Evolutionary conservation across 2,113 vertebrate genomes (phyloP).

Genomic region (Paracanthobrama guichenoti): DNA sequence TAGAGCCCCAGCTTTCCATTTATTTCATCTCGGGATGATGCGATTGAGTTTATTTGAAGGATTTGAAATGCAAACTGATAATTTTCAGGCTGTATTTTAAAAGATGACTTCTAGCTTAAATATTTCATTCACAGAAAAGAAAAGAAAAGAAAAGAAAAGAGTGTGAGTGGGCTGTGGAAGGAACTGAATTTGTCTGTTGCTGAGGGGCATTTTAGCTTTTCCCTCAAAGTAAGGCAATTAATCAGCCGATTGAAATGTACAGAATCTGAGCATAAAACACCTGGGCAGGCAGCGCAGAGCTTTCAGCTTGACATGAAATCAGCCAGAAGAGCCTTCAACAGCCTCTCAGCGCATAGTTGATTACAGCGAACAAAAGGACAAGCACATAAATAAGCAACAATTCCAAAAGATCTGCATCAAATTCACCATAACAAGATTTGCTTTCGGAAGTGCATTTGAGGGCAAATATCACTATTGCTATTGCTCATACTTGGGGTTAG

Average conservation of each 20-base stretch:
- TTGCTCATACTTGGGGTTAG: not conserved
- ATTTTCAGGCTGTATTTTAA: constrained; percentile 12
- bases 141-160: no score
- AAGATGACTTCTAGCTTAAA: not conserved
- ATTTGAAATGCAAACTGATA: not conserved
- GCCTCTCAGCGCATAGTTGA: not conserved
- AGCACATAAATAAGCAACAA: constrained; percentile 13
- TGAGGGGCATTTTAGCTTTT: constrained; percentile 53
- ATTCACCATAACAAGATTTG: not conserved
- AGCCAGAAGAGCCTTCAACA: constrained; percentile 30
- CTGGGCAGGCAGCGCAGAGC: constrained; percentile 55
- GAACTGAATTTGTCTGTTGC: constrained; percentile 31
- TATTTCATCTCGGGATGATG: not conserved
- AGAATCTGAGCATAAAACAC: constrained; percentile 69
- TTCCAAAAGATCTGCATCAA: not conserved
- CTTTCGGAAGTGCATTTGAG: not conserved
- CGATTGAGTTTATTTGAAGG: not conserved
- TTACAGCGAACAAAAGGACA: not conserved
- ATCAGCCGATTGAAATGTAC: constrained; percentile 69
- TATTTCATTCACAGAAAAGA: constrained; percentile 18
- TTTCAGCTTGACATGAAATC: constrained; percentile 58
- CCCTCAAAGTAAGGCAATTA: constrained; percentile 63
- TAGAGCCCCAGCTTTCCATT: not conserved
- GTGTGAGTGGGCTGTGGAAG: constrained; percentile 51
- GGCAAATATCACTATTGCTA: not conserved